Evolutionary conservation across 2,888 invertebrate species (phyloP).

Genomic region (Matsumyia berberina): DNA sequence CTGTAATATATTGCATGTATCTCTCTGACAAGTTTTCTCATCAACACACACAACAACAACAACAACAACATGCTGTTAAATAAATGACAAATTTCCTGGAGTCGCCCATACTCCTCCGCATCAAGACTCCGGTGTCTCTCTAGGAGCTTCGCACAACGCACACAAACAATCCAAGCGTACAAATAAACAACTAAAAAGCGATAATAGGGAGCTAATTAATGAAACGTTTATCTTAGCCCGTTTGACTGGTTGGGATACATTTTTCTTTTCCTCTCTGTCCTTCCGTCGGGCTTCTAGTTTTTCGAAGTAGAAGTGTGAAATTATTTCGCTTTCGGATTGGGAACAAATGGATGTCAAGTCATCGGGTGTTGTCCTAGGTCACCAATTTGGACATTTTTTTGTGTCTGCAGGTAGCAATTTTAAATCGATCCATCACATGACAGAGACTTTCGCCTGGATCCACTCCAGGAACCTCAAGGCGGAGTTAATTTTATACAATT

Average conservation of each 20-base stretch:
- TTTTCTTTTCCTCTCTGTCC: neutral
- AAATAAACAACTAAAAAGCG: constrained; percentile 24
- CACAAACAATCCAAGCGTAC: constrained; percentile 5
- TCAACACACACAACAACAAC: neutral
- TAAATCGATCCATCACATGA: neutral
- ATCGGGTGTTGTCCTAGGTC: neutral
- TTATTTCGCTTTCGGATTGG: neutral
- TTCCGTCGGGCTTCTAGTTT: neutral
- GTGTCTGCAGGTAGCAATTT: neutral
- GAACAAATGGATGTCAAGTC: neutral
- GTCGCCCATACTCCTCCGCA: constrained; percentile 24
- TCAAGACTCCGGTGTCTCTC: neutral
- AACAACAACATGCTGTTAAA: constrained; percentile 3
- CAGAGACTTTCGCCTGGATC: neutral
- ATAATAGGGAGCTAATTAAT: constrained; percentile 42
- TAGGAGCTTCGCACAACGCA: constrained; percentile 7
- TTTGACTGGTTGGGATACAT: constrained; percentile 10
- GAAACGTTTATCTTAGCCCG: constrained; percentile 34
- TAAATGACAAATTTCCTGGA: constrained; percentile 53
- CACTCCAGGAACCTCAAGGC: neutral
- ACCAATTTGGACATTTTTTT: neutral
- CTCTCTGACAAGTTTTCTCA: constrained; percentile 38
- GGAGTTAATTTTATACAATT: neutral
- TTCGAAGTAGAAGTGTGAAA: constrained; percentile 3
- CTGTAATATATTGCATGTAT: constrained; percentile 24